Conservation (phyloP, 2,888 invertebrate species). For the Norana najaformis region DNA sequence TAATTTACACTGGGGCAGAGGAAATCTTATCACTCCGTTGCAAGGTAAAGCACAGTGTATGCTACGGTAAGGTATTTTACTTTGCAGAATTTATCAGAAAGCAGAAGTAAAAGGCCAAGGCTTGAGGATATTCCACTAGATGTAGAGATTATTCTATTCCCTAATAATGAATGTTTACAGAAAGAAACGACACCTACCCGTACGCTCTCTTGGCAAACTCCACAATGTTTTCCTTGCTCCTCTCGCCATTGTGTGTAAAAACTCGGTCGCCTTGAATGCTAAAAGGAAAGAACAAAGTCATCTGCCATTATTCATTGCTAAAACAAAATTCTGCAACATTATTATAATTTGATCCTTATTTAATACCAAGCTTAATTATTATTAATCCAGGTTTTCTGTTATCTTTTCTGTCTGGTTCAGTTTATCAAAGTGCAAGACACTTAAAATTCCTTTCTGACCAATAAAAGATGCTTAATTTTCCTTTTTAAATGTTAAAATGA, state of each 20-base stretch:
- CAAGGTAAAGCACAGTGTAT: neutral
- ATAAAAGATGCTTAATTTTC: neutral
- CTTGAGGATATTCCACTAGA: neutral
- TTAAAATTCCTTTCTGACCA: neutral
- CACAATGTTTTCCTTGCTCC: constrained; percentile 84
- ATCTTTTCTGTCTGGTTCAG: neutral
- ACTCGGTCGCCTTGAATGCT: constrained; percentile 79
- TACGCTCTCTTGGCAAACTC: constrained; percentile 86
- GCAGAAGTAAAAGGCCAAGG: neutral
- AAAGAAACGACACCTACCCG: constrained; percentile 67
- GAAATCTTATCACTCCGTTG: neutral
- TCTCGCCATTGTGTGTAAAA: constrained; percentile 81
- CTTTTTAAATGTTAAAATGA: neutral
- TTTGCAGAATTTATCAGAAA: neutral
- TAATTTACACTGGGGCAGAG: neutral
- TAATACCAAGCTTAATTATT: too few relatives aligned
- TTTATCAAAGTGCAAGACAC: too few relatives aligned
- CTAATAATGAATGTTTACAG: neutral
- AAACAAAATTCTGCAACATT: too few relatives aligned
- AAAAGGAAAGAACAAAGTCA: constrained; percentile 47
- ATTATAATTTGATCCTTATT: too few relatives aligned
- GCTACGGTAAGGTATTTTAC: neutral
- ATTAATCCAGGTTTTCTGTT: neutral
- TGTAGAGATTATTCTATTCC: neutral
- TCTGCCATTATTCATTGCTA: too few relatives aligned